A percentile compares a stretch with the other conserved stretches of the same genome.
These are phyloP conservation scores for Xiphophorus maculatus DNA, from an alignment of 2,113 vertebrate species.

Conservation along the genomic window DNA sequence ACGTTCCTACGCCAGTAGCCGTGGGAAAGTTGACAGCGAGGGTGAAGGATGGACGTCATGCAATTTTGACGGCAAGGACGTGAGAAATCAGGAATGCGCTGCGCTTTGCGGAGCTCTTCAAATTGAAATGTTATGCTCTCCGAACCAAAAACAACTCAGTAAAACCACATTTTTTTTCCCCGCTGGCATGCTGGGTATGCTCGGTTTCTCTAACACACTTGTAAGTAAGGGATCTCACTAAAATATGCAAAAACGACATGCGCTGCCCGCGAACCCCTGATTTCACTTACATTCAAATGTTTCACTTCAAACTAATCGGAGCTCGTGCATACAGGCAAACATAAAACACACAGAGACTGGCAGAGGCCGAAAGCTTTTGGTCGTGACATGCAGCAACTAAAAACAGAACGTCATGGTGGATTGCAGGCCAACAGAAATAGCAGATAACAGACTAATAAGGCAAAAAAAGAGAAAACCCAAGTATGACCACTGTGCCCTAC, in stretches of 20 bases:
- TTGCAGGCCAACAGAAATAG: conserved; percentile 49
- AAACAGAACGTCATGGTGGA: conserved; percentile 49
- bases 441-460: conserved; percentile 4
- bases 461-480: background rate
- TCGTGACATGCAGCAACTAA: conserved; percentile 42
- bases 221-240: background rate
- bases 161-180: conserved; percentile 13
- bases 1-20: conserved; percentile 45
- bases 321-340: conserved; percentile 7
- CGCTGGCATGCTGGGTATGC: conserved; percentile 62
- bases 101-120: background rate
- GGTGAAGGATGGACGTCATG: conserved; percentile 40
- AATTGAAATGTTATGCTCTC: conserved; percentile 3
- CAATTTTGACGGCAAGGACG: conserved; percentile 18
- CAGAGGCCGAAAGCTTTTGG: conserved; percentile 25
- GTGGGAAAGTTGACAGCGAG: conserved; percentile 53
- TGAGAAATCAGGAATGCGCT: conserved; percentile 25
- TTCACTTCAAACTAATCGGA: background rate
- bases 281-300: background rate
- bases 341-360: conserved; percentile 14
- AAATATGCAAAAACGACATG: background rate
- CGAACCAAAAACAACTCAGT: conserved; percentile 28
- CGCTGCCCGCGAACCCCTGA: background rate
- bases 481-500: background rate
- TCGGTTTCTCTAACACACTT: conserved; percentile 41